Base-by-base conservation (phyloP, 2,888 invertebrate genomes). In the Pseudanteris insignis region DNA sequence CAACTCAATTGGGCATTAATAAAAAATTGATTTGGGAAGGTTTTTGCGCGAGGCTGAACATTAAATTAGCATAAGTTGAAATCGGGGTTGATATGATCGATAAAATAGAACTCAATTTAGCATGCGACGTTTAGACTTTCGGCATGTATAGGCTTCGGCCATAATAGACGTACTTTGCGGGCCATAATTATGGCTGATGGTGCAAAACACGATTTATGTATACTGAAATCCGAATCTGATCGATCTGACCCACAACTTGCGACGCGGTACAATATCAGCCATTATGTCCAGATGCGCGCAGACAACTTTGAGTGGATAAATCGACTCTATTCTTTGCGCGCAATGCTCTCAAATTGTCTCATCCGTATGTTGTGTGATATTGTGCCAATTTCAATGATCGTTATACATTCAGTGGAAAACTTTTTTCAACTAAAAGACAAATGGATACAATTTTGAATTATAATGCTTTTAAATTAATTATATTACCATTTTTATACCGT, bases 161-260 rank as follows among this genome's bases (percentile, higher is more conserved):
- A 54, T 48, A 60, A 54, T 54, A 36, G 54, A 55, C 50, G 48
- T 34, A 54, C 61, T 61, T 61, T 50, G 55, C 41, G 37, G 30
- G 15, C 46, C 47, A 43, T 53, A 62, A 63, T 63, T 58, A 59
- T 58, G 43, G 37, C 25, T 43, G 63, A 48, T 63, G 58, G 48
- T 40, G 47, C 58, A 53, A 53, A 63, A 58, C 53, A 50, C 54
- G 63, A 63, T 58, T 54, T 63, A 47, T 59, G 54, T 51, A 44
- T 48, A 51, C 53, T 30, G 48, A 58, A 58, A 48, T 53, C 29
- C 57, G 32, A 53, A 48, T 33, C 29, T 54, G 63, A 63, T 63
- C 63, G 57, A 48, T 58, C 53, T 63, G 58, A 58, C 53, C 57
- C 55, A 57, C 43, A 54, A 63, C 38, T 62, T 33, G 44, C 47